phyloP scores from a whole-genome alignment of 2,888 invertebrate species.

The Ectemnius lituratus region DNA sequence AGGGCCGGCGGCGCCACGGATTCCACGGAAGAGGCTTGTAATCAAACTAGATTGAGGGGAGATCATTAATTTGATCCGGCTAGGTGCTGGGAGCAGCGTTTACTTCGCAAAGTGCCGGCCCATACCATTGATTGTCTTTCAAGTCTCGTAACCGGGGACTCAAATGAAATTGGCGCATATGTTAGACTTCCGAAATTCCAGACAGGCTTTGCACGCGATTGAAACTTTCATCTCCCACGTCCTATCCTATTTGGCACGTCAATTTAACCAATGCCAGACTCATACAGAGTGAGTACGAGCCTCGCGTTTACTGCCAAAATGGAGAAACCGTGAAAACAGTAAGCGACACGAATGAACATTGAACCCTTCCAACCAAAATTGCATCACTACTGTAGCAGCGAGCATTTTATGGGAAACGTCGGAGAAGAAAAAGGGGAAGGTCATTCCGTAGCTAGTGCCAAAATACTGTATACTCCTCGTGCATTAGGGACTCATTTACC shows the following conservation, averaged over 20 bases:
- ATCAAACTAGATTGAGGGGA: conserved; percentile 58
- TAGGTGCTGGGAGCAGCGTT: conserved; percentile 42
- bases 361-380: conserved; percentile 2
- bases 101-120: conserved; percentile 55
- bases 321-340: too few relatives aligned
- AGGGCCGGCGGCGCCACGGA: conserved; percentile 23
- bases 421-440: background rate
- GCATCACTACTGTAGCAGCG: conserved; percentile 32
- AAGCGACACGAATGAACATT: too few relatives aligned
- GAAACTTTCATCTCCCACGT: too few relatives aligned
- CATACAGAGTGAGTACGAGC: too few relatives aligned
- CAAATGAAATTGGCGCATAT: conserved; percentile 28
- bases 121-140: conserved; percentile 58
- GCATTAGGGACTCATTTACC: conserved; percentile 45
- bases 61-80: conserved; percentile 58
- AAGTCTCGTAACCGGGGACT: conserved; percentile 47
- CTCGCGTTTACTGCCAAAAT: too few relatives aligned
- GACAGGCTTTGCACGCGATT: too few relatives aligned
- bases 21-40: conserved; percentile 36
- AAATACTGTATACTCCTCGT: conserved; percentile 34
- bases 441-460: conserved; percentile 40
- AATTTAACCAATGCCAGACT: background rate
- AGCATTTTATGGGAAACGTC: conserved; percentile 11
- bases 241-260: conserved; percentile 8
- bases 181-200: too few relatives aligned